Percentiles rank a stretch among this genome's conserved stretches.
phyloP scores from a whole-genome alignment of 1,140 invertebrate genomes.

The Psilanteris sp. region DNA sequence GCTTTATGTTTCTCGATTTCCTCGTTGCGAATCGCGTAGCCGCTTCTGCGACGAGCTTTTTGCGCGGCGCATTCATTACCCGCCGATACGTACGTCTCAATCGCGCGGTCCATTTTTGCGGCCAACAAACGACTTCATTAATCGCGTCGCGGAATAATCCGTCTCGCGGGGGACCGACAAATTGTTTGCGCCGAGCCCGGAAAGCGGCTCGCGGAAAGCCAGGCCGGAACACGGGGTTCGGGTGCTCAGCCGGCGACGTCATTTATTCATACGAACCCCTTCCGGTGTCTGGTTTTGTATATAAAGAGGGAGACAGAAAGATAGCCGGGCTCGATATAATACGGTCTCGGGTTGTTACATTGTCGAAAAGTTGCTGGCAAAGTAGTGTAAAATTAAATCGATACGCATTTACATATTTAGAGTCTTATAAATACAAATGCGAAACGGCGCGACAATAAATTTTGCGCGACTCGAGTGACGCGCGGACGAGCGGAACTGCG shows the following conservation, averaged over 20 bases:
- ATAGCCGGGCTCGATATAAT: no score
- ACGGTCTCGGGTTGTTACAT: no score
- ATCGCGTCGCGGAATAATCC: constrained; percentile 1
- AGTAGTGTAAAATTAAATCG: no score
- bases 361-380: no score
- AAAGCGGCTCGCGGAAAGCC: constrained; percentile 1
- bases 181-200: no score
- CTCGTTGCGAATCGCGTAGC: not conserved
- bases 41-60: constrained; percentile 18
- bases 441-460: no score
- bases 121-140: constrained; percentile 30
- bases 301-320: no score
- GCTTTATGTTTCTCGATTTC: constrained; percentile 39
- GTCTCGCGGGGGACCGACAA: no score
- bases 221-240: not conserved
- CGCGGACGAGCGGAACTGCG: constrained; percentile 3
- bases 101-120: constrained; percentile 14
- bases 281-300: constrained; percentile 22
- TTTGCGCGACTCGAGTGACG: no score
- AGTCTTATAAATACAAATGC: no score
- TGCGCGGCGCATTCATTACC: constrained; percentile 20
- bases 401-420: no score
- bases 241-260: constrained; percentile 2
- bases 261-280: constrained; percentile 13
- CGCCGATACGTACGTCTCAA: constrained; percentile 26